A percentile compares a stretch with the other conserved stretches of the same genome.
These are phyloP conservation scores for Virgularia gustaviana DNA, from an alignment of 92 coral and sea anemone species.

Conservation along the genomic window DNA sequence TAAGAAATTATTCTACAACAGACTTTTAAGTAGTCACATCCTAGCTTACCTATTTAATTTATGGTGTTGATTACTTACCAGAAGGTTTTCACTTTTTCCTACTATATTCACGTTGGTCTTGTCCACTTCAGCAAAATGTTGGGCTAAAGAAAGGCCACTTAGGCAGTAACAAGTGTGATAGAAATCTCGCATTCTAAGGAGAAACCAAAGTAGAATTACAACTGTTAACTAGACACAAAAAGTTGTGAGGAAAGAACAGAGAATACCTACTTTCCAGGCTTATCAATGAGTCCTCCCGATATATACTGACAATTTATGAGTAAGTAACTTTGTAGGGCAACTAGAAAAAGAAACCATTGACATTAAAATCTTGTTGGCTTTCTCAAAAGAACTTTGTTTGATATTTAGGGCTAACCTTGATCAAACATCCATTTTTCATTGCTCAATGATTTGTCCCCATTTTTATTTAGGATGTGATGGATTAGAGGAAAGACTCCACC, in stretches of 20 bases:
- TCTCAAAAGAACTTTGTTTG: not conserved
- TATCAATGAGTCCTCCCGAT: conserved; percentile 89
- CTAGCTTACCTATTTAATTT: no score
- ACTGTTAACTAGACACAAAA: not conserved
- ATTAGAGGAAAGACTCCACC: conserved; percentile 93
- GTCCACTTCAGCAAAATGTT: conserved; percentile 73
- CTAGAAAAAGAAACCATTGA: not conserved
- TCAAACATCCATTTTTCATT: conserved; percentile 92
- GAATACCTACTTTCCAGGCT: conserved; percentile 74
- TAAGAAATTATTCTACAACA: not conserved
- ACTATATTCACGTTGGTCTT: conserved; percentile 60
- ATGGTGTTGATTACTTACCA: conserved; percentile 28
- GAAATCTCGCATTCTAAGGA: conserved; percentile 63
- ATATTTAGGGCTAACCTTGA: conserved; percentile 34
- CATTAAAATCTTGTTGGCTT: not conserved
- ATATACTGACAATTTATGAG: conserved; percentile 82
- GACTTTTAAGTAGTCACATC: no score
- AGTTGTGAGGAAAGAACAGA: not conserved
- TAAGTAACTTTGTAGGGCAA: conserved; percentile 80
- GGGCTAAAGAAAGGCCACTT: conserved; percentile 93
- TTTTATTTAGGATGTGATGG: conserved; percentile 69
- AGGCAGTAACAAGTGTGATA: conserved; percentile 97
- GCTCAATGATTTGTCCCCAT: conserved; percentile 59
- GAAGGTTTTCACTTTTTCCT: conserved; percentile 62
- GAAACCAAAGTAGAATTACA: not conserved